Base-by-base conservation (phyloP, 2,113 vertebrate species). In the Hepsetus odoe region DNA sequence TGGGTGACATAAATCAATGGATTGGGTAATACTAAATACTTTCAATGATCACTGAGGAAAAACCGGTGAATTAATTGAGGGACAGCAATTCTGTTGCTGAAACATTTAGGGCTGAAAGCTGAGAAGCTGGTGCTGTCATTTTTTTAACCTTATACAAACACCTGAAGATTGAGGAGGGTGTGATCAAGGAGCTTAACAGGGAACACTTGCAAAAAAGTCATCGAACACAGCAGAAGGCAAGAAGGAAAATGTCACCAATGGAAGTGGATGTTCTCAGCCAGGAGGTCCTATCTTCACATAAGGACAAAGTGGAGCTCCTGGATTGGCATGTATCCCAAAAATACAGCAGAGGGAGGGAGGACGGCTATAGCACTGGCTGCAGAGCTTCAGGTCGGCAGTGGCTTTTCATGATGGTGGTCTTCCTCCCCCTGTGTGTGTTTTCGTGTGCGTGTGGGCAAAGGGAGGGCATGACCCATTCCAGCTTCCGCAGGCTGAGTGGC, bases 401-500 rank as follows among this genome's bases (percentile, higher is more conserved):
- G 74, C 82, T 91, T 2, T 74, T 86, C 12, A 82, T 83, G 22
- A 71, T 88, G 77, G 80, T 87, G 13, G 74, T 91, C n/a, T 71
- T 90, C 77, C 86, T 91, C 59, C 51, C 68, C n/a, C 72, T 91
- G 6, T 86, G 76, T 26, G 44, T 86, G 64, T 55, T 86, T 38
- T 87, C 91, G 62, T 87, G 90, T 0, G 79, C 91, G 75, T 89
- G 89, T 79, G 89, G 88, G 72, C 91, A 91, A 72, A 85, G 91
- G 28, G 90, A 93, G 83, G 92, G 91, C 2, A 89, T 87, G 14
- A 87, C 93, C 26, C 94, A 93, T 79, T 94, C 93, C 76, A 92
- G 93, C 84, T 94, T 94, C 85, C 88, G 92, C 1, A 89, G 92
- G 20, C 92, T 98, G 64, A 96, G 94, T 67, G 92, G 93, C 30